phyloP scores from a whole-genome alignment of 64 coral and sea anemone genomes.

The Montipora cactus region DNA sequence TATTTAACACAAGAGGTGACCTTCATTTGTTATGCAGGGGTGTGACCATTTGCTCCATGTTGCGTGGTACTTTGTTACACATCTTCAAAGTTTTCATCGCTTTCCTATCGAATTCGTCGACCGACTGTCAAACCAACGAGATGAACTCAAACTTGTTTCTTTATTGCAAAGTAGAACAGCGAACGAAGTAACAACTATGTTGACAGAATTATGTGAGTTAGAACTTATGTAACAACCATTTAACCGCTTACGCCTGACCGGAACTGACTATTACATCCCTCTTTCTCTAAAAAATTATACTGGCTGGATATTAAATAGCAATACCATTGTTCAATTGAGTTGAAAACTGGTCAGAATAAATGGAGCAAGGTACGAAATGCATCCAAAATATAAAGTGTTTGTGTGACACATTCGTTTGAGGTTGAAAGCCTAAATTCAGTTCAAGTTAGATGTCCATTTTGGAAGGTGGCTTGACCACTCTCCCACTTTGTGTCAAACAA shows the following conservation, averaged over 20 bases:
- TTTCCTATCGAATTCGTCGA: not conserved
- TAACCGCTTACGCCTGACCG: not conserved
- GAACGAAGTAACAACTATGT: too few relatives aligned
- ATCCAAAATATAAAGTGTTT: too few relatives aligned
- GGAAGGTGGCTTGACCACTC: slow-evolving; percentile 28
- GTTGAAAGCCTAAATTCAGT: not conserved
- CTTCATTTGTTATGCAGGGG: too few relatives aligned
- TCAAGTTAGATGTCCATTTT: slow-evolving; percentile 18
- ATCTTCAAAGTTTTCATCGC: not conserved
- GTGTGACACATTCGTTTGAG: not conserved
- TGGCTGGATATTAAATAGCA: not conserved
- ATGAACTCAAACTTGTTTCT: too few relatives aligned
- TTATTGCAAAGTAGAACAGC: too few relatives aligned
- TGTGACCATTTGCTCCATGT: too few relatives aligned
- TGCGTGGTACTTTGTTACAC: not conserved
- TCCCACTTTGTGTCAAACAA: slow-evolving; percentile 39
- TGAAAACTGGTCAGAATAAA: not conserved
- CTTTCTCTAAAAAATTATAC: not conserved
- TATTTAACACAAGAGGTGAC: too few relatives aligned
- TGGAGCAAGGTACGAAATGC: too few relatives aligned
- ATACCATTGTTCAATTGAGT: not conserved
- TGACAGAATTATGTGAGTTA: too few relatives aligned
- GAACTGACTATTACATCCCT: not conserved
- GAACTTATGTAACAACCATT: too few relatives aligned
- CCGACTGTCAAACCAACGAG: not conserved